Evolutionary conservation across 2,797 vertebrate species (phyloP).

Genomic region (Cyprinodon diabolis): DNA sequence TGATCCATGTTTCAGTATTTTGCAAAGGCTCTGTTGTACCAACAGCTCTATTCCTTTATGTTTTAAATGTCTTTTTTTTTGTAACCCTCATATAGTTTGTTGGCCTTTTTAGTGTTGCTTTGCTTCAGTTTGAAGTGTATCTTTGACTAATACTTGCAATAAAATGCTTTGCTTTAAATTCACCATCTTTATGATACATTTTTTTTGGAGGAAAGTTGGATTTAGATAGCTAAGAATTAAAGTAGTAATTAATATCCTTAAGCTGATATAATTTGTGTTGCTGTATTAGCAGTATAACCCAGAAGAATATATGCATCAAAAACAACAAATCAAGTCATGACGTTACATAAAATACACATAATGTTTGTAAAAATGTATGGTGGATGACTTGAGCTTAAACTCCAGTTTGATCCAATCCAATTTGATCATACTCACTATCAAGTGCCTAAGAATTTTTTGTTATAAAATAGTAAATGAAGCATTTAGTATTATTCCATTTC

Average conservation of each 20-base stretch:
- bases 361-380: not conserved
- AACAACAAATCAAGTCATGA: not conserved
- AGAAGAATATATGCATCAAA: not conserved
- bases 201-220: not conserved
- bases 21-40: constrained; percentile 83
- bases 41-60: constrained; percentile 76
- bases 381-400: not conserved
- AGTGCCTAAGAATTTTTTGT: too few relatives aligned
- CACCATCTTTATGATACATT: constrained; percentile 13
- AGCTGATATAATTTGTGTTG: not conserved
- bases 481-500: not conserved
- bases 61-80: constrained; percentile 79
- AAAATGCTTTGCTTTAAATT: constrained; percentile 87
- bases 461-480: too few relatives aligned
- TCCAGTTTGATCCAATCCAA: not conserved
- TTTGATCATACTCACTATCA: too few relatives aligned
- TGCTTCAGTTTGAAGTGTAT: constrained; percentile 90
- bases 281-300: not conserved
- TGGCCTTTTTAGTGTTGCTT: constrained; percentile 87
- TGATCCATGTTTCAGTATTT: constrained; percentile 75
- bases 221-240: not conserved
- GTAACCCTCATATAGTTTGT: constrained; percentile 79
- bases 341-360: not conserved
- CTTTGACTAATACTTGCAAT: constrained; percentile 93
- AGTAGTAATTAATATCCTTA: not conserved